phyloP scores from a whole-genome alignment of 2,797 vertebrate species.

The Pseudopleuronectes americanus region DNA sequence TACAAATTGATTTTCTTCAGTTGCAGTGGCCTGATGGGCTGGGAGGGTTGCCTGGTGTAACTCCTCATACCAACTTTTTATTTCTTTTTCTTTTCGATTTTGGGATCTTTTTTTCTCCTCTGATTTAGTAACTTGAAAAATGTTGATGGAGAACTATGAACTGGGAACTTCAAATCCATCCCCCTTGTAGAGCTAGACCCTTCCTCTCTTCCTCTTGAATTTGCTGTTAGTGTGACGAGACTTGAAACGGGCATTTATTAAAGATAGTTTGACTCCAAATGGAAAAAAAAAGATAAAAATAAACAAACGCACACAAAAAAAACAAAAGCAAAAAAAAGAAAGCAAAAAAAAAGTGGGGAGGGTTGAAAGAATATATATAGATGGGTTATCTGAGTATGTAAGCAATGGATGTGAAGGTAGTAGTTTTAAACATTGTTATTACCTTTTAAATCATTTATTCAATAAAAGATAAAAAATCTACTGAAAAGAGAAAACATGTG shows the following conservation, averaged over 20 bases:
- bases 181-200: constrained; percentile 90
- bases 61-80: constrained; percentile 79
- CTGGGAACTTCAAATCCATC: constrained; percentile 77
- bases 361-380: constrained; percentile 76
- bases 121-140: constrained; percentile 89
- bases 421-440: constrained; percentile 99
- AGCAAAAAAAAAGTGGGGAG: constrained; percentile 66
- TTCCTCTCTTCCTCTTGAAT: constrained; percentile 91
- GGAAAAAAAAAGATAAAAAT: constrained; percentile 57
- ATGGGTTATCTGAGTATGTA: constrained; percentile 96
- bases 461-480: constrained; percentile 92
- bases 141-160: constrained; percentile 83
- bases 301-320: constrained; percentile 65
- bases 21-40: constrained; percentile 86
- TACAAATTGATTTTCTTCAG: constrained; percentile 88
- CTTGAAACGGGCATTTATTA: constrained; percentile 96
- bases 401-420: constrained; percentile 98
- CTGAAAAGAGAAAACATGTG: constrained; percentile 72
- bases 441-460: constrained; percentile 99
- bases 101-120: constrained; percentile 73
- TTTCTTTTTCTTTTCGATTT: constrained; percentile 74
- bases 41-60: constrained; percentile 94
- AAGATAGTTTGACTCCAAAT: constrained; percentile 87
- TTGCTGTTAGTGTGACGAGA: constrained; percentile 96
- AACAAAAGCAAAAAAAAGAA: constrained; percentile 68